phyloP scores from a whole-genome alignment of 2,797 vertebrate genomes.

The Phrynocephalus forsythii region DNA sequence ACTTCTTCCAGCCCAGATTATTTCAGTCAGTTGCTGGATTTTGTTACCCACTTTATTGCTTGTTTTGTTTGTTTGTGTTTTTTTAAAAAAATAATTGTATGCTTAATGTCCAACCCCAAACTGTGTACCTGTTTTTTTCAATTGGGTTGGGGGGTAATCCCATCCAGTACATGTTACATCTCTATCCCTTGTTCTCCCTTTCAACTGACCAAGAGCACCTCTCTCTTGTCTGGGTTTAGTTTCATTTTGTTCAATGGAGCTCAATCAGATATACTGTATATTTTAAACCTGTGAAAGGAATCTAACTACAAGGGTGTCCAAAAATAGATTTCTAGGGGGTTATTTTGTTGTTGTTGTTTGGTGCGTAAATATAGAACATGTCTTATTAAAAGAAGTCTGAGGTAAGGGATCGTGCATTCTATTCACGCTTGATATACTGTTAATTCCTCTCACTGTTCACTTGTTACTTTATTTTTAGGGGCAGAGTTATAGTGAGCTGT shows the following conservation, averaged over 20 bases:
- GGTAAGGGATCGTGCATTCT: constrained; percentile 80
- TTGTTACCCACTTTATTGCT: too few species aligned
- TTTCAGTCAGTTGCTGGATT: too few species aligned
- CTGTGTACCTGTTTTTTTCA: too few species aligned
- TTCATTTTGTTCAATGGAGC: constrained; percentile 47
- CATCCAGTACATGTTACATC: constrained; percentile 18
- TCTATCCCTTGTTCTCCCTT: too few species aligned
- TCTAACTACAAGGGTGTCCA: constrained; percentile 51
- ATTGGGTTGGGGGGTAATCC: not conserved
- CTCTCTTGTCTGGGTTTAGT: too few species aligned
- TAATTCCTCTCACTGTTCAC: constrained; percentile 84
- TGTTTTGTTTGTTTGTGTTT: too few species aligned
- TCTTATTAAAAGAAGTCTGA: constrained; percentile 79
- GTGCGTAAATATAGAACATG: constrained; percentile 78
- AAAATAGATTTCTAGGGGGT: constrained; percentile 58
- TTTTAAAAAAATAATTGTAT: too few species aligned
- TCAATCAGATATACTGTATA: not conserved
- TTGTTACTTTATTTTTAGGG: constrained; percentile 87
- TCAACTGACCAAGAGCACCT: too few species aligned
- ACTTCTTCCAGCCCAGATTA: too few species aligned
- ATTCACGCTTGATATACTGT: constrained; percentile 78
- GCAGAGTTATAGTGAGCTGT: constrained; percentile 83
- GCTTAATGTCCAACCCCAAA: too few species aligned
- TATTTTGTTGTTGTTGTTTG: constrained; percentile 68
- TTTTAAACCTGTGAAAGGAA: constrained; percentile 40